A percentile compares a stretch with the other conserved stretches of the same genome.
Evolutionary conservation across 2,113 vertebrate species (phyloP).

Genomic region (Fregata magnificens): DNA sequence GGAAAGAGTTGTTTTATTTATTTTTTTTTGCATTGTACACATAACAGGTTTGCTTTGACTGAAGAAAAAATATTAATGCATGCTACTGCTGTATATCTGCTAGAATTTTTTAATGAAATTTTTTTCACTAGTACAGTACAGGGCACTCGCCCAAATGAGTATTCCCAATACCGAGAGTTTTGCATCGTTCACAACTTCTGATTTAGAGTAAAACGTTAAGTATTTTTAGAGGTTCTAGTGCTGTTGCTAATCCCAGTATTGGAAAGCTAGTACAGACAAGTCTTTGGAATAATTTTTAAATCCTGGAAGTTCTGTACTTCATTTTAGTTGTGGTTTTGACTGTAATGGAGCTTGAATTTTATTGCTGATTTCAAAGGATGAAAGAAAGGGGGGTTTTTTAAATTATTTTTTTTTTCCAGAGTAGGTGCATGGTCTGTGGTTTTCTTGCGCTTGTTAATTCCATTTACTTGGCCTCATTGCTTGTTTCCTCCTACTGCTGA

Average conservation of each 20-base stretch:
- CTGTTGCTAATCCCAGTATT: background rate
- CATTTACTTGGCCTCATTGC: background rate
- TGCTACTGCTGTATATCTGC: background rate
- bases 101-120: background rate
- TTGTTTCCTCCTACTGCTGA: background rate
- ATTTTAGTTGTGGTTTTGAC: background rate
- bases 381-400: background rate
- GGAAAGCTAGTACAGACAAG: background rate
- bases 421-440: background rate
- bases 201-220: background rate
- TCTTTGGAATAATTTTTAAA: background rate
- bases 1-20: background rate
- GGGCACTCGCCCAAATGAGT: background rate
- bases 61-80: background rate
- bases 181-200: background rate
- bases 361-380: background rate
- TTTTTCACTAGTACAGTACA: background rate
- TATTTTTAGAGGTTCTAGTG: background rate
- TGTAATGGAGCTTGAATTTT: background rate
- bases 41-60: background rate
- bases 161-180: background rate
- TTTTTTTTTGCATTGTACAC: background rate
- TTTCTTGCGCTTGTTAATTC: background rate
- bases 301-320: background rate
- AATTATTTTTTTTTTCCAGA: background rate